A percentile compares a stretch with the other conserved stretches of the same genome.
phyloP scores from a whole-genome alignment of 2,113 vertebrate genomes.

The Istiophorus platypterus region DNA sequence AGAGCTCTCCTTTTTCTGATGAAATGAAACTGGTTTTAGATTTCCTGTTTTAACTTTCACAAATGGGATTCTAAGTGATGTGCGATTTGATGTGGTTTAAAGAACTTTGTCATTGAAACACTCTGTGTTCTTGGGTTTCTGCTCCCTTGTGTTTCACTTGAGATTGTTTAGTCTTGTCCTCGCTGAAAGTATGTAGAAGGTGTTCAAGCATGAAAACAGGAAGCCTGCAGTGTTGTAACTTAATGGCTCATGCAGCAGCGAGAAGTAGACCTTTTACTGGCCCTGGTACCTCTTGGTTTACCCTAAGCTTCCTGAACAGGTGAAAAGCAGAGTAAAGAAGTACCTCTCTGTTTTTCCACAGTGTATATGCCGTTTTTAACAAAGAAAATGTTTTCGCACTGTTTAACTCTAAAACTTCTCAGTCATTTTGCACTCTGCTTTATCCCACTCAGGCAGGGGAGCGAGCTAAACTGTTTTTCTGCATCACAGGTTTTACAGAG shows the following conservation, averaged over 20 bases:
- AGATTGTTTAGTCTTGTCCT: constrained; percentile 72
- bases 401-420: constrained; percentile 45
- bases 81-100: constrained; percentile 48
- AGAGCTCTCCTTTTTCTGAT: constrained; percentile 24
- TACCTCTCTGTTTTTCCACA: constrained; percentile 1
- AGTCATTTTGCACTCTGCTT: constrained; percentile 35
- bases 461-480: constrained; percentile 59
- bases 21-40: constrained; percentile 56
- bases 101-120: constrained; percentile 27
- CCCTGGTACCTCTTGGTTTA: constrained; percentile 51
- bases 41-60: constrained; percentile 56
- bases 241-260: constrained; percentile 66
- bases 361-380: constrained; percentile 13
- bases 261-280: constrained; percentile 61
- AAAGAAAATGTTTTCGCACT: constrained; percentile 26
- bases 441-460: constrained; percentile 11
- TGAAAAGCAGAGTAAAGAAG: constrained; percentile 32
- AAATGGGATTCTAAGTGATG: constrained; percentile 36
- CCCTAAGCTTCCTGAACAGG: constrained; percentile 62
- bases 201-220: constrained; percentile 75
- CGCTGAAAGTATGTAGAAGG: constrained; percentile 69
- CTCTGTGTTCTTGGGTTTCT: constrained; percentile 55
- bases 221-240: constrained; percentile 71
- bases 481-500: constrained; percentile 56
- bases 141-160: constrained; percentile 51